Evolutionary conservation across 2,113 vertebrate genomes (phyloP).

Genomic region (Equus przewalskii): DNA sequence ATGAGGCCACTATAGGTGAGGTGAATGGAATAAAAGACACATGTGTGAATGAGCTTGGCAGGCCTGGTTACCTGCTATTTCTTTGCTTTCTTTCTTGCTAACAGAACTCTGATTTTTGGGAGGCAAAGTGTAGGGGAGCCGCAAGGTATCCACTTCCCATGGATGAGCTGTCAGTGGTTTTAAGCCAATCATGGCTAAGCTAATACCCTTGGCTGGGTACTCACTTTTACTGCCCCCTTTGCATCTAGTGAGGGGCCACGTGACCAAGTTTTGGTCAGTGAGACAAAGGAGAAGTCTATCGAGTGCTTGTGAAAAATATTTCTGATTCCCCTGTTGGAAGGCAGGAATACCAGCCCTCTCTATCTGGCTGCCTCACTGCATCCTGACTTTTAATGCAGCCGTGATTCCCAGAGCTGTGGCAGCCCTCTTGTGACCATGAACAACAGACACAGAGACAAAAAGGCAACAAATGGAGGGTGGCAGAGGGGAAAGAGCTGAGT

Average conservation of each 20-base stretch:
- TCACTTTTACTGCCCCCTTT: background rate
- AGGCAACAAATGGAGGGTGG: background rate
- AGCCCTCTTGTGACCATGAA: background rate
- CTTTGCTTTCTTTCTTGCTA: constrained; percentile 10
- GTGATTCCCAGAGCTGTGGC: background rate
- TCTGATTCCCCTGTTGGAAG: background rate
- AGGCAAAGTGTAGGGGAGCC: no score
- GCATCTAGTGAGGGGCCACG: background rate
- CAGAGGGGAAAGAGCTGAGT: background rate
- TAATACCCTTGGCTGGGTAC: background rate
- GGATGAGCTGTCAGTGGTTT: background rate
- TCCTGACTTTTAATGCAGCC: background rate
- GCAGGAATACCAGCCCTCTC: background rate
- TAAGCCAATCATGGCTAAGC: background rate
- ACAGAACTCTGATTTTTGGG: background rate
- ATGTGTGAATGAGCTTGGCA: background rate
- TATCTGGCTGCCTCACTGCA: background rate
- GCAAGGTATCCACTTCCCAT: background rate
- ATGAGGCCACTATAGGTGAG: background rate
- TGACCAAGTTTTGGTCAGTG: background rate
- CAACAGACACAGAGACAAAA: background rate
- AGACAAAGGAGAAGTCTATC: background rate
- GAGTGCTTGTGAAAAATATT: background rate
- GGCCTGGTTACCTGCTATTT: background rate
- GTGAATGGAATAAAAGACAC: background rate